These are phyloP conservation scores for Spinus pinus DNA, from an alignment of 2,797 vertebrate species.

Conservation along the genomic window DNA sequence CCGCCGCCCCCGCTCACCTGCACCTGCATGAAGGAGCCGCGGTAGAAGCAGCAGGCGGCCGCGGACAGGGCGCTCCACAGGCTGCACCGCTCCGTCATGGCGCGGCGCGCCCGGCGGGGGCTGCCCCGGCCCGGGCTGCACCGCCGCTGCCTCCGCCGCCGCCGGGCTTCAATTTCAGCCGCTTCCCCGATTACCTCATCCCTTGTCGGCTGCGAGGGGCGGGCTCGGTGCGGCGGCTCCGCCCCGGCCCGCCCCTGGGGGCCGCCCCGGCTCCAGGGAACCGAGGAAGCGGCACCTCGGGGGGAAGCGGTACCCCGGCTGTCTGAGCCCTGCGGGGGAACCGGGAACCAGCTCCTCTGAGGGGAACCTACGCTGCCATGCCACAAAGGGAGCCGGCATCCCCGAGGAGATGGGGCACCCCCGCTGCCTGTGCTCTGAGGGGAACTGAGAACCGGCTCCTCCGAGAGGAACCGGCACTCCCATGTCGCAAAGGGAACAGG, in stretches of 20 bases:
- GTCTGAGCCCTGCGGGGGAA: background rate
- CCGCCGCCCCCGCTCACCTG: slow-evolving; percentile 82
- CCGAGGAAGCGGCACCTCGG: background rate
- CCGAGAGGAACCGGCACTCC: background rate
- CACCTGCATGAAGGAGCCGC: slow-evolving; percentile 98
- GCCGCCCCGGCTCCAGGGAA: background rate
- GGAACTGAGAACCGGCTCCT: background rate
- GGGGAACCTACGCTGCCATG: background rate
- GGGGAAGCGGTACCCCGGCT: background rate
- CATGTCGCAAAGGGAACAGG: background rate
- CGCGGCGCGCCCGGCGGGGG: slow-evolving; percentile 42
- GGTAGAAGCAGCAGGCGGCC: slow-evolving; percentile 98
- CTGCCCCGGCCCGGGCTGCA: background rate
- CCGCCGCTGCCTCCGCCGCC: slow-evolving; percentile 56
- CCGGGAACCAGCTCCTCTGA: background rate
- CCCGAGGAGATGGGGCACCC: background rate
- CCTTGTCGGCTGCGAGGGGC: slow-evolving; percentile 63
- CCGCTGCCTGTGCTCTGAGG: background rate
- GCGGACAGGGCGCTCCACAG: slow-evolving; percentile 97
- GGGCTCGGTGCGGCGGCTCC: slow-evolving; percentile 33
- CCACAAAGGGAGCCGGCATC: background rate
- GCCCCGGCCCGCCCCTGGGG: background rate
- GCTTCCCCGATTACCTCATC: slow-evolving; percentile 82
- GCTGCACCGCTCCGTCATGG: slow-evolving; percentile 97
- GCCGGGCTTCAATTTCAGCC: slow-evolving; percentile 73